Conservation (phyloP, 2,888 invertebrate species). For the Lasioglossum calceatum region DNA sequence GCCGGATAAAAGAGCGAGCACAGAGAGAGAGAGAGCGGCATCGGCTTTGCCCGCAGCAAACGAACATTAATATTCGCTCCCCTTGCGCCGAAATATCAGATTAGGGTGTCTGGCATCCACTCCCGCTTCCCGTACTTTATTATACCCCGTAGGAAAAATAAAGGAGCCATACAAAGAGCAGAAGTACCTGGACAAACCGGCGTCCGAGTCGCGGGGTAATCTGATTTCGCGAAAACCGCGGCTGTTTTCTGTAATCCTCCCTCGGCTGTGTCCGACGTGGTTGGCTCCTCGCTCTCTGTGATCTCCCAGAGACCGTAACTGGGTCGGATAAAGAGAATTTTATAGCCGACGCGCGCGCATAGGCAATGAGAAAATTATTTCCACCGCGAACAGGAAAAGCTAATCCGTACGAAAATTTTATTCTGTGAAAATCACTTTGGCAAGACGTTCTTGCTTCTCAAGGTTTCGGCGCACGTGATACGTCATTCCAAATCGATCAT, state of each 20-base stretch:
- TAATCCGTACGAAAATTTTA: no score
- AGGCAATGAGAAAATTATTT: neutral
- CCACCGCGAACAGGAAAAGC: neutral
- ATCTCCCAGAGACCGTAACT: neutral
- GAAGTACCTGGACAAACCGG: constrained; percentile 8
- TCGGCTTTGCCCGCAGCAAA: constrained; percentile 67
- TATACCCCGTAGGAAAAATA: constrained; percentile 62
- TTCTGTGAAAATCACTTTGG: no score
- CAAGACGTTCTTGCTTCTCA: no score
- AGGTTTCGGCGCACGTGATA: no score
- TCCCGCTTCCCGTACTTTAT: constrained; percentile 60
- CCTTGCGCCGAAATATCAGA: constrained; percentile 75
- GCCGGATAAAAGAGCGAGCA: constrained; percentile 64
- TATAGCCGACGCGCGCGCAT: neutral
- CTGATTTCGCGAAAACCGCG: constrained; percentile 61
- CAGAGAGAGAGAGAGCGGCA: constrained; percentile 39
- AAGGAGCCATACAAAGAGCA: constrained; percentile 50
- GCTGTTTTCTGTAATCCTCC: constrained; percentile 34
- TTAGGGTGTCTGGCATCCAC: constrained; percentile 56
- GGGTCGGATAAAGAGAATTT: constrained; percentile 10
- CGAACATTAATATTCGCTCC: constrained; percentile 75
- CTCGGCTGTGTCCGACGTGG: neutral
- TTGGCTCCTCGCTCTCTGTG: neutral
- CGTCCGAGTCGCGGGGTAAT: constrained; percentile 47
- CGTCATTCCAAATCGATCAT: no score